A percentile compares a stretch with the other conserved stretches of the same genome.
These are phyloP conservation scores for Gymnothorax reevesii DNA, from an alignment of 2,797 vertebrate species.

Conservation along the genomic window DNA sequence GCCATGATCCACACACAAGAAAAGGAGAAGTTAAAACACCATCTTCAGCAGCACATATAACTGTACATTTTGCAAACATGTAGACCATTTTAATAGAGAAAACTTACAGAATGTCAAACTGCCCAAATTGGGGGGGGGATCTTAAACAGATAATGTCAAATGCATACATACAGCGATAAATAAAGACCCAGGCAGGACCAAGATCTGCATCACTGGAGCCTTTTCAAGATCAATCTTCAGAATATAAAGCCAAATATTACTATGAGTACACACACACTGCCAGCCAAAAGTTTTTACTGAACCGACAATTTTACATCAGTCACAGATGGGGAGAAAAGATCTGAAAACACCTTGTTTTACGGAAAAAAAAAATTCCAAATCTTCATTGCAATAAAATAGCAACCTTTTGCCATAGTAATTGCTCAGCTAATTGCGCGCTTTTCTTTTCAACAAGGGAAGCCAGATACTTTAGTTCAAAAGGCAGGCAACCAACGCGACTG, in stretches of 20 bases:
- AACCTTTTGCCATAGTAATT: too few species aligned
- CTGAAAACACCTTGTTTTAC: too few species aligned
- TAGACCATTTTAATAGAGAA: neutral
- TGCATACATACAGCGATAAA: conserved; percentile 7
- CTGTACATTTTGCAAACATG: neutral
- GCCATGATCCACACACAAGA: neutral
- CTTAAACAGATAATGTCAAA: neutral
- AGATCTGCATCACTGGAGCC: neutral
- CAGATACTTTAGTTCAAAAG: too few species aligned
- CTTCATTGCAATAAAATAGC: too few species aligned
- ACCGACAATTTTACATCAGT: too few species aligned
- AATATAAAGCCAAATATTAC: neutral
- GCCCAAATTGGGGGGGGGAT: neutral
- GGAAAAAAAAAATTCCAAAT: too few species aligned
- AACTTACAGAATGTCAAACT: neutral
- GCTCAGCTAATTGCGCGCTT: too few species aligned
- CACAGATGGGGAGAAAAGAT: too few species aligned
- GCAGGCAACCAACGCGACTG: too few species aligned
- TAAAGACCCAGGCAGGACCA: neutral
- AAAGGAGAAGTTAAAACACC: neutral
- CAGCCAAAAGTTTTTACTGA: too few species aligned
- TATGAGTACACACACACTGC: neutral
- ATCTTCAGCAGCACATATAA: neutral
- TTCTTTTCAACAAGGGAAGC: too few species aligned
- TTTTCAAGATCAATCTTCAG: neutral